These are phyloP conservation scores for Borostomias antarcticus DNA, from an alignment of 2,797 vertebrate genomes.

Conservation along the genomic window DNA sequence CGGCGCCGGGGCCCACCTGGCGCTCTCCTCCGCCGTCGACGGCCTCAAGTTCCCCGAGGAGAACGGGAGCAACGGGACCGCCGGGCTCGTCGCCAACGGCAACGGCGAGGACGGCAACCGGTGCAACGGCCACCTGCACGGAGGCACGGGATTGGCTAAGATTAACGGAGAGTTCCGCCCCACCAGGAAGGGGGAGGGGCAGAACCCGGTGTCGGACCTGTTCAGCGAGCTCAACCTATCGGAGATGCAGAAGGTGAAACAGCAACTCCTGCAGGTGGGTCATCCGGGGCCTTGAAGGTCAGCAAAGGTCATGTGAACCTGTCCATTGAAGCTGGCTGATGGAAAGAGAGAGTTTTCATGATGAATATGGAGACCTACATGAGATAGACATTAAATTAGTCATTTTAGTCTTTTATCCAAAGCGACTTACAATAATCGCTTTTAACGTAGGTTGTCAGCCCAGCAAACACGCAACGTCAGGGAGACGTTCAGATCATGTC, in stretches of 20 bases:
- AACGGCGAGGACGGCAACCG: conserved; percentile 81
- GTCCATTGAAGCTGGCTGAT: too few relatives aligned
- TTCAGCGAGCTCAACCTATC: conserved; percentile 99
- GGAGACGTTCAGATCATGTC: too few relatives aligned
- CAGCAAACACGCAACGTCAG: too few relatives aligned
- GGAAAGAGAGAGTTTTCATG: too few relatives aligned
- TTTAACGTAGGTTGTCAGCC: too few relatives aligned
- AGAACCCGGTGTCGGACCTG: conserved; percentile 91
- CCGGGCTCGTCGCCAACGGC: conserved; percentile 35
- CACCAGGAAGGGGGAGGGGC: conserved; percentile 83
- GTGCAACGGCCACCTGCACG: conserved; percentile 86
- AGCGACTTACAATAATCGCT: too few relatives aligned
- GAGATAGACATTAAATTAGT: too few relatives aligned
- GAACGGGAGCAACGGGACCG: conserved; percentile 50
- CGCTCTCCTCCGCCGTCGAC: conserved; percentile 90
- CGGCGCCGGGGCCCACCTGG: conserved; percentile 81
- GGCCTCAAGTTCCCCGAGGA: conserved; percentile 92
- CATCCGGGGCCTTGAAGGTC: too few relatives aligned
- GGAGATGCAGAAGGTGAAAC: conserved; percentile 97
- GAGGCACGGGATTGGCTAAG: conserved; percentile 76
- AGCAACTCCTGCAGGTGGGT: conserved; percentile 95
- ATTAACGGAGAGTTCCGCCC: conserved; percentile 86
- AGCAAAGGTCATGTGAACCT: too few relatives aligned
- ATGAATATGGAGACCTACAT: too few relatives aligned
- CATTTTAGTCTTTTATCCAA: too few relatives aligned